A percentile compares a stretch with the other conserved stretches of the same genome.
Evolutionary conservation across 2,113 vertebrate genomes (phyloP).

Genomic region (Notarius lentiginosus): DNA sequence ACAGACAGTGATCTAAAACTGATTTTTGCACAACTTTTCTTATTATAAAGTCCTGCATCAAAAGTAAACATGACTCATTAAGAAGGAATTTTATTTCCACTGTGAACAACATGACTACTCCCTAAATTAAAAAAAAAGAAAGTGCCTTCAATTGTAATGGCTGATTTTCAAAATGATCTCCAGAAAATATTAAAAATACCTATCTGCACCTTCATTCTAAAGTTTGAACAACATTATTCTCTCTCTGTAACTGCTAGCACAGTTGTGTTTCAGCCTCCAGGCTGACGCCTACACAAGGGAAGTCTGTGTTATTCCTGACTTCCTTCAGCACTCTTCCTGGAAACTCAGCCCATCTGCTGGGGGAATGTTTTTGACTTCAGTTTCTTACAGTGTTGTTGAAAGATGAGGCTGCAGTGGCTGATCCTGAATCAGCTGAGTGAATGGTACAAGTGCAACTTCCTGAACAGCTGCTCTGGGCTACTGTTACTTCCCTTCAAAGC

Average conservation of each 20-base stretch:
- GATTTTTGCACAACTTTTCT: not conserved
- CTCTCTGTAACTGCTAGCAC: not conserved
- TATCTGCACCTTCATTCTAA: not conserved
- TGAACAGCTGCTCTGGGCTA: conserved; percentile 17
- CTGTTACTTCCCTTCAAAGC: conserved; percentile 10
- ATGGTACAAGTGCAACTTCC: conserved; percentile 8
- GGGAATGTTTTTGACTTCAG: conserved; percentile 13
- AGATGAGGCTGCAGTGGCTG: conserved; percentile 9
- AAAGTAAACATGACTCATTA: not conserved
- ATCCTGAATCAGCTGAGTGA: conserved; percentile 20
- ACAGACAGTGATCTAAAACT: not conserved
- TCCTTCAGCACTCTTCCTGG: conserved; percentile 46
- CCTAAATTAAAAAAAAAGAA: not conserved
- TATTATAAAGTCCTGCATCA: not conserved
- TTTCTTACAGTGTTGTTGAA: not conserved
- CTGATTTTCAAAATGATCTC: not conserved
- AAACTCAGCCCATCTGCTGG: conserved; percentile 24
- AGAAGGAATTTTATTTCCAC: not conserved
- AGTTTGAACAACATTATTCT: not conserved
- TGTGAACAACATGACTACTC: not conserved
- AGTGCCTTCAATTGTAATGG: not conserved
- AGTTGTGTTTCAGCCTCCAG: not conserved
- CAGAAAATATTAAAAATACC: not conserved
- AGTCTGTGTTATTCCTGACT: conserved; percentile 27
- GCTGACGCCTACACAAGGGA: conserved; percentile 23